These are phyloP conservation scores for pig (Sus scrofa) DNA, from an alignment of 2,113 vertebrate species.

Conservation along the genomic window T2T-Sscrofa CM000830.6:50285001-50285500, in stretches of 20 bases:
- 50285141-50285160: not conserved
- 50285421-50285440: too few relatives aligned
- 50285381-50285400: too few relatives aligned
- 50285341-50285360: not conserved
- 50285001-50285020: not conserved
- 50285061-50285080: not conserved
- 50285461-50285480: too few relatives aligned
- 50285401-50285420: too few relatives aligned
- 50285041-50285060: not conserved
- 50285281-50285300: not conserved
- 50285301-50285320: constrained; percentile 15
- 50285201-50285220: not conserved
- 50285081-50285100: not conserved
- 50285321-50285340: not conserved
- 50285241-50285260: constrained; percentile 36
- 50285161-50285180: not conserved
- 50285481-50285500: too few relatives aligned
- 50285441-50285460: too few relatives aligned
- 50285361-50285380: too few relatives aligned
- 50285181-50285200: not conserved
- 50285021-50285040: constrained; percentile 10
- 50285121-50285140: constrained; percentile 26
- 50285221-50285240: not conserved
- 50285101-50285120: not conserved
- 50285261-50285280: not conserved